phyloP scores from a whole-genome alignment of 2,888 invertebrate species.

The Ptilodon capucinus region DNA sequence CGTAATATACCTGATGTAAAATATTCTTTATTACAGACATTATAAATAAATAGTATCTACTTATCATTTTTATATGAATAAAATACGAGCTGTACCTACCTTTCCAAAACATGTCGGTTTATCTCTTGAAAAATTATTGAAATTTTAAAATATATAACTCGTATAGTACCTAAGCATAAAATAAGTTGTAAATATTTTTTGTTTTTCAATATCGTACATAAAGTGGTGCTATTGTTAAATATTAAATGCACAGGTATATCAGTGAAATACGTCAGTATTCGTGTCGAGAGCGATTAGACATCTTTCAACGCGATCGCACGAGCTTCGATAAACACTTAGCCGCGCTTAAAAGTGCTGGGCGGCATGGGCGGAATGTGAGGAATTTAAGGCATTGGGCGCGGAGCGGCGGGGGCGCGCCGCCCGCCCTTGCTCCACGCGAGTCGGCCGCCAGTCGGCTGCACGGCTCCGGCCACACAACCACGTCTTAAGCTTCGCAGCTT shows the following conservation, averaged over 20 bases:
- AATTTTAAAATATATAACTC: too few relatives aligned
- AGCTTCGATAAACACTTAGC: slow-evolving; percentile 54
- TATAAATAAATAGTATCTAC: too few relatives aligned
- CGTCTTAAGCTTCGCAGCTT: slow-evolving; percentile 20
- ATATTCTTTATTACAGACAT: too few relatives aligned
- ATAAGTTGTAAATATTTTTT: too few relatives aligned
- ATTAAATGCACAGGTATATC: slow-evolving; percentile 12
- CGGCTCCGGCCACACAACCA: not conserved
- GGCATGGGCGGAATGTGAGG: slow-evolving; percentile 52
- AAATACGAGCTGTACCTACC: too few relatives aligned
- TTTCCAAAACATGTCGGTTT: too few relatives aligned
- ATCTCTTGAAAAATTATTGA: too few relatives aligned
- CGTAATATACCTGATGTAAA: too few relatives aligned
- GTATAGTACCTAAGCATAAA: too few relatives aligned
- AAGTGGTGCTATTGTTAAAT: slow-evolving; percentile 1
- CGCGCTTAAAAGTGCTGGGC: slow-evolving; percentile 51
- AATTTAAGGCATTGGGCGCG: slow-evolving; percentile 61
- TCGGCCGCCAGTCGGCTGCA: slow-evolving; percentile 31
- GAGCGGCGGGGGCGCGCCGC: slow-evolving; percentile 59
- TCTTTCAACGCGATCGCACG: slow-evolving; percentile 38
- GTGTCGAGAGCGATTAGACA: slow-evolving; percentile 42
- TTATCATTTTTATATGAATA: too few relatives aligned
- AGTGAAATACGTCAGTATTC: slow-evolving; percentile 23
- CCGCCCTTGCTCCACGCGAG: slow-evolving; percentile 57
- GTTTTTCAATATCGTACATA: too few relatives aligned